Percentiles rank a stretch among this genome's conserved stretches.
These are phyloP conservation scores for Halichoerus grypus DNA, from an alignment of 2,113 vertebrate species.

Conservation along the genomic window DNA sequence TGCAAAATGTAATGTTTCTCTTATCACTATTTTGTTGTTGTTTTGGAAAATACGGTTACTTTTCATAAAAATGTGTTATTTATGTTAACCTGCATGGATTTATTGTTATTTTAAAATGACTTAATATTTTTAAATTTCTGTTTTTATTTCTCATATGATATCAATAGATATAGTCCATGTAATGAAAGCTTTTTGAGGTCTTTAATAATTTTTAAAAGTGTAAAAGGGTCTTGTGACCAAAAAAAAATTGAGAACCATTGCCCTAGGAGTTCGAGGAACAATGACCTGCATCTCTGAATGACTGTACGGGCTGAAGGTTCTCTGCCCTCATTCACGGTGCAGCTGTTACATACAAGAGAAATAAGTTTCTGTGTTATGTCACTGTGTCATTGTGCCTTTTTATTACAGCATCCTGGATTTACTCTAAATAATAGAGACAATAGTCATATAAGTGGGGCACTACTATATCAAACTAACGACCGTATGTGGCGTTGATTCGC, in stretches of 20 bases:
- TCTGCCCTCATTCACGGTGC: not conserved
- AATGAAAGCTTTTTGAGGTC: not conserved
- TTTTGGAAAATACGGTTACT: not conserved
- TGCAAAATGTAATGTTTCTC: not conserved
- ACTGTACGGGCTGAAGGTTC: not conserved
- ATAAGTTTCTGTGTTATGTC: not conserved
- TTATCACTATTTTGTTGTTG: not conserved
- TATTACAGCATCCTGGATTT: not conserved
- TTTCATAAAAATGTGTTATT: slow-evolving; percentile 15
- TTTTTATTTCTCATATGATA: slow-evolving; percentile 1
- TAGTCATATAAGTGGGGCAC: not conserved
- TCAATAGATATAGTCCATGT: not conserved
- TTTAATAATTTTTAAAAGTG: not conserved
- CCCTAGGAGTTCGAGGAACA: not conserved
- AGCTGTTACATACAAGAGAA: not conserved
- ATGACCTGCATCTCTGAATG: not conserved
- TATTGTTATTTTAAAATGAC: not conserved
- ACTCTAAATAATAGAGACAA: not conserved
- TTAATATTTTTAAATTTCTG: not conserved
- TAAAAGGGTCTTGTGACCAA: not conserved
- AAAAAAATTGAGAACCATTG: not conserved
- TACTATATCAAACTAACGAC: not conserved
- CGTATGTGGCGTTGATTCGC: not conserved
- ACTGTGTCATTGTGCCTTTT: not conserved
- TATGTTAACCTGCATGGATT: not conserved